Percentiles rank a stretch among this genome's conserved stretches.
Evolutionary conservation across 2,888 invertebrate species (phyloP).

Genomic region (Seladonia tumulorum): DNA sequence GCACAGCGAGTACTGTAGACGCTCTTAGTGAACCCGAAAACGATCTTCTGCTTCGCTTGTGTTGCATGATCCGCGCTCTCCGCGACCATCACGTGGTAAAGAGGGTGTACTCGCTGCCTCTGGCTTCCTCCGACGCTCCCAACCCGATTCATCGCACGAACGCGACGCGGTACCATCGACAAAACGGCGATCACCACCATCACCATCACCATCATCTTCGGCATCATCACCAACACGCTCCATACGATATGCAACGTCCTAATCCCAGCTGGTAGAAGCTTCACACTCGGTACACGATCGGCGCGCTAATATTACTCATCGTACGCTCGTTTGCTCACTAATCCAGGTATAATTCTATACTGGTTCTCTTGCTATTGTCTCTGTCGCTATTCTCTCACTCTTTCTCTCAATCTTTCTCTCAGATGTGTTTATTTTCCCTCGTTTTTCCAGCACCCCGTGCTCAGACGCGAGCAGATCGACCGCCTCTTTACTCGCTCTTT

Average conservation of each 20-base stretch:
- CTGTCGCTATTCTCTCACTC: neutral
- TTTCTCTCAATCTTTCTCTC: neutral
- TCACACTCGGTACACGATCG: conserved; percentile 55
- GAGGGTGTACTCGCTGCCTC: conserved; percentile 85
- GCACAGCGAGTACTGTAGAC: conserved; percentile 6
- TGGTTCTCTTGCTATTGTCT: conserved; percentile 40
- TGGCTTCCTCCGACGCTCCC: conserved; percentile 81
- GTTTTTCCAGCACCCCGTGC: conserved; percentile 21
- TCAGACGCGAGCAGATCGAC: conserved; percentile 1
- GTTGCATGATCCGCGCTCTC: conserved; percentile 82
- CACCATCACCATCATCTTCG: conserved; percentile 72
- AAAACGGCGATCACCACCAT: conserved; percentile 80
- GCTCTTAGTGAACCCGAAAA: conserved; percentile 61
- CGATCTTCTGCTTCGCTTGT: conserved; percentile 83
- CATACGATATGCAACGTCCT: conserved; percentile 82
- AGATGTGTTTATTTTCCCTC: neutral
- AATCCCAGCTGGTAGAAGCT: conserved; percentile 81
- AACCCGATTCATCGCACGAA: conserved; percentile 82
- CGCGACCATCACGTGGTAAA: conserved; percentile 77
- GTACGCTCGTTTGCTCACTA: conserved; percentile 66
- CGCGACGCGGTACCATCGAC: conserved; percentile 82
- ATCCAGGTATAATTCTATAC: conserved; percentile 67
- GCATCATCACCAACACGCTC: conserved; percentile 76
- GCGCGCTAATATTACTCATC: conserved; percentile 60
- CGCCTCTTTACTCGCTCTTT: neutral